Evolutionary conservation across 2,888 invertebrate genomes (phyloP).

Genomic region (Lathronympha strigana): DNA sequence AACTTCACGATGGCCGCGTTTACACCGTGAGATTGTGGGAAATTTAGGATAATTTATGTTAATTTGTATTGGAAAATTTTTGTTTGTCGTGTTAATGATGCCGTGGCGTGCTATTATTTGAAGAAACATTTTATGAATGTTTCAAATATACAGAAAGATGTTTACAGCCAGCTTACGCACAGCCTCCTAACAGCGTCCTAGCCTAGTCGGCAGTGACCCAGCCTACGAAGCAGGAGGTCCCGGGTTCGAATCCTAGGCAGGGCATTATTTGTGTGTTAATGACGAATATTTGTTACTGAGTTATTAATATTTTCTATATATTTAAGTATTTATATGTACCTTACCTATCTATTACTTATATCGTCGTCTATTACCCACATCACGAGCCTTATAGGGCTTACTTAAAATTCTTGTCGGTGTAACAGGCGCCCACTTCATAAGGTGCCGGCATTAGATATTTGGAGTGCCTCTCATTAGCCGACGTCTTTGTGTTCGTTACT

Average conservation of each 20-base stretch:
- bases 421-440: conserved; percentile 16
- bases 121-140: background rate
- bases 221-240: no score
- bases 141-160: background rate
- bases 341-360: no score
- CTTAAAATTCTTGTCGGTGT: conserved; percentile 20
- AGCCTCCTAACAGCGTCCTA: background rate
- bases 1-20: conserved; percentile 37
- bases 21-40: conserved; percentile 23
- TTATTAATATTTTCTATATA: no score
- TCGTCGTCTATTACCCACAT: no score
- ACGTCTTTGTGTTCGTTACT: conserved; percentile 25
- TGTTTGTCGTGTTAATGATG: background rate
- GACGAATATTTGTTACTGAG: no score
- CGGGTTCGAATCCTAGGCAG: no score
- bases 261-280: no score
- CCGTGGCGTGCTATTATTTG: background rate
- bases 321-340: no score
- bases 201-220: no score
- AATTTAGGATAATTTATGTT: background rate
- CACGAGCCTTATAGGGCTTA: no score
- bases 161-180: background rate
- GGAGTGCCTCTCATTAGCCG: conserved; percentile 36
- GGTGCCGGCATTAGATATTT: conserved; percentile 30
- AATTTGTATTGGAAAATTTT: background rate